Conservation (phyloP, 2,113 vertebrate species). For the Alces alces region DNA sequence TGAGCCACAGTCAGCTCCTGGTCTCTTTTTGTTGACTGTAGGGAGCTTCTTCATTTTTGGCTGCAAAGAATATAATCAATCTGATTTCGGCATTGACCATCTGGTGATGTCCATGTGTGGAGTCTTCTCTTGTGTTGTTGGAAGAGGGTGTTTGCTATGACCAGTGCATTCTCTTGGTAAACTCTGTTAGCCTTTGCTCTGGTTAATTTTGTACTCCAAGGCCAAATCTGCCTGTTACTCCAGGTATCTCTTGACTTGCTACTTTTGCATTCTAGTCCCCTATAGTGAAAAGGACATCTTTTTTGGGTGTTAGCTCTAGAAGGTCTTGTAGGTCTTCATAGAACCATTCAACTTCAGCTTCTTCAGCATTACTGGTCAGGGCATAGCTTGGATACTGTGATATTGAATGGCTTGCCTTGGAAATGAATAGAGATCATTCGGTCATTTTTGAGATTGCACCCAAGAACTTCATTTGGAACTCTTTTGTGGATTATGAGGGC, state of each 20-base stretch:
- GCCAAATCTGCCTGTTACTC: neutral
- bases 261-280: neutral
- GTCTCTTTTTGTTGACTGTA: neutral
- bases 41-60: neutral
- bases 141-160: neutral
- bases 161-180: neutral
- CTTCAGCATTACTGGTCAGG: neutral
- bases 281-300: neutral
- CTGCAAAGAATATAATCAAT: neutral
- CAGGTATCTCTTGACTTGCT: neutral
- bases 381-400: neutral
- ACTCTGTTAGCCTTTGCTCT: neutral
- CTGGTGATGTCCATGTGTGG: neutral
- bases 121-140: neutral
- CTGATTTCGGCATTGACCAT: neutral
- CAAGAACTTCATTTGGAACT: neutral
- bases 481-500: neutral
- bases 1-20: neutral
- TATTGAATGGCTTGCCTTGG: neutral
- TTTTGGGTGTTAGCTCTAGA: neutral
- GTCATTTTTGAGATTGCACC: neutral
- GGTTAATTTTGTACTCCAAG: neutral
- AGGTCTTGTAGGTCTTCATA: neutral
- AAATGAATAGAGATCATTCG: neutral
- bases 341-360: neutral